Conservation (phyloP, 2,113 vertebrate species). For the Apaloderma vittatum region DNA sequence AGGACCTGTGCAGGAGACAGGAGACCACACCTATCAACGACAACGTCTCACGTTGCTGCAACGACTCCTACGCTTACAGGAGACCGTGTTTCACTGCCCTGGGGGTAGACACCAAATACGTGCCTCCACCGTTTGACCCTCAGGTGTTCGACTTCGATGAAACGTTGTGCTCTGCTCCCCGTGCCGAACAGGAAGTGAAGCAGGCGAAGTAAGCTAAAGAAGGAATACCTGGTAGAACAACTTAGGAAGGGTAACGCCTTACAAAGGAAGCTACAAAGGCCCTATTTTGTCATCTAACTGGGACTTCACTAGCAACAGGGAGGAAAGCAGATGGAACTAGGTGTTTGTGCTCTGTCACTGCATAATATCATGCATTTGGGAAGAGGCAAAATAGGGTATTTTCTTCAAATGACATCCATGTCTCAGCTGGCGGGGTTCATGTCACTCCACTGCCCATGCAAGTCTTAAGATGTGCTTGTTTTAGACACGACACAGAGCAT, state of each 20-base stretch:
- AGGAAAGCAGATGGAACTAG: neutral
- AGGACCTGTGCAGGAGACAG: slow-evolving; percentile 74
- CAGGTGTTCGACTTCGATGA: slow-evolving; percentile 68
- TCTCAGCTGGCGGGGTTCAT: neutral
- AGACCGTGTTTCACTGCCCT: slow-evolving; percentile 75
- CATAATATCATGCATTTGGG: rapidly evolving
- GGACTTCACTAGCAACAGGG: neutral
- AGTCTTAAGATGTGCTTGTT: neutral
- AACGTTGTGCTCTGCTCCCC: slow-evolving; percentile 60
- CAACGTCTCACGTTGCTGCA: slow-evolving; percentile 72
- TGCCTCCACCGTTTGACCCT: slow-evolving; percentile 61
- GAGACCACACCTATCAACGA: slow-evolving; percentile 66
- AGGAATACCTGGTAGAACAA: neutral
- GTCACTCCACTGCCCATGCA: neutral
- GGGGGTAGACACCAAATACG: slow-evolving; percentile 65
- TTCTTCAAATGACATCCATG: neutral
- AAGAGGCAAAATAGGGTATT: neutral
- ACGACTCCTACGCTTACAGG: slow-evolving; percentile 56
- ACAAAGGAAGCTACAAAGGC: neutral
- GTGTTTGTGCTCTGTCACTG: neutral
- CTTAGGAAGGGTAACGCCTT: neutral
- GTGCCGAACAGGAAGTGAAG: neutral
- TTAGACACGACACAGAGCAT: neutral
- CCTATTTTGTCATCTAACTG: neutral
- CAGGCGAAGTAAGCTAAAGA: slow-evolving; percentile 48